phyloP scores from a whole-genome alignment of 2,113 vertebrate genomes.

The Campylomormyrus numenius region DNA sequence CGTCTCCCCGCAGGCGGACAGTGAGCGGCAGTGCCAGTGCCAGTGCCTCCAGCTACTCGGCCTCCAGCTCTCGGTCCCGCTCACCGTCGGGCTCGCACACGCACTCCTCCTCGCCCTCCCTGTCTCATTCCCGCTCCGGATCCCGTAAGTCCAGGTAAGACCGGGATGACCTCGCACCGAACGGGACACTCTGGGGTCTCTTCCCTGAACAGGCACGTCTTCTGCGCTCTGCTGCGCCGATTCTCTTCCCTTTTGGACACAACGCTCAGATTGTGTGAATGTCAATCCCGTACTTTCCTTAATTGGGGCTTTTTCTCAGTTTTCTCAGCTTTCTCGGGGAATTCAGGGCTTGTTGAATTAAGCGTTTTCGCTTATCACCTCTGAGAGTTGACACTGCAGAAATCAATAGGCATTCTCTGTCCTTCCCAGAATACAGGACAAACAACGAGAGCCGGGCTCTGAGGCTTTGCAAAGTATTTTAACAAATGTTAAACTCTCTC shows the following conservation, averaged over 20 bases:
- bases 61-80: slow-evolving; percentile 84
- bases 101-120: slow-evolving; percentile 66
- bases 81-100: slow-evolving; percentile 56
- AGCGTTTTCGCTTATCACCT: not conserved
- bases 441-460: too few relatives aligned
- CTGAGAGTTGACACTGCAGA: not conserved
- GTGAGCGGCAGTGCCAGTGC: slow-evolving; percentile 80
- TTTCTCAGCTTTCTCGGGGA: not conserved
- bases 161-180: not conserved
- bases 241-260: slow-evolving; percentile 12
- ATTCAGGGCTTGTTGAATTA: not conserved
- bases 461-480: not conserved
- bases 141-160: slow-evolving; percentile 78
- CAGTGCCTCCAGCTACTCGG: slow-evolving; percentile 85
- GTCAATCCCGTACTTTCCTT: slow-evolving; percentile 6
- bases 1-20: slow-evolving; percentile 61
- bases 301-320: slow-evolving; percentile 6
- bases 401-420: not conserved
- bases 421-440: not conserved
- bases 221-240: not conserved
- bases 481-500: not conserved
- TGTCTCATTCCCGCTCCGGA: slow-evolving; percentile 68
- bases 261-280: slow-evolving; percentile 1
- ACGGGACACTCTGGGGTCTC: not conserved
- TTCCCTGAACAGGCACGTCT: too few relatives aligned